Percentiles rank a stretch among this genome's conserved stretches.
These are phyloP conservation scores for Raja brachyura DNA, from an alignment of 2,113 vertebrate species.

Conservation along the genomic window DNA sequence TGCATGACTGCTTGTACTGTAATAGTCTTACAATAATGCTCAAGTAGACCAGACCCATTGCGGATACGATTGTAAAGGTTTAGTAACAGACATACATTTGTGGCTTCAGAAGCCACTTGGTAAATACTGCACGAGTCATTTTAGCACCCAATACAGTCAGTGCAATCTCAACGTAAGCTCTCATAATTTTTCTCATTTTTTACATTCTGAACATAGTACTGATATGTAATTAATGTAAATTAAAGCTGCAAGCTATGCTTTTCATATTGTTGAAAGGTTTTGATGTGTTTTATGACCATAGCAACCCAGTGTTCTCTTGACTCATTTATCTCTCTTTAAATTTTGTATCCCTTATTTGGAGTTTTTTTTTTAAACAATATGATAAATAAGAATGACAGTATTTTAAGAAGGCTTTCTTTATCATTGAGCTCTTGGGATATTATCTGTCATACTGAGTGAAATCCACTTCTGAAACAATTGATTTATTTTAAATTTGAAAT, in stretches of 20 bases:
- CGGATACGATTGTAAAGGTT: slow-evolving; percentile 81
- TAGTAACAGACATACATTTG: slow-evolving; percentile 82
- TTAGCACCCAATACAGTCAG: slow-evolving; percentile 94
- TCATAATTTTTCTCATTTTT: slow-evolving; percentile 81
- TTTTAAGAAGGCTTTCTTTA: slow-evolving; percentile 71
- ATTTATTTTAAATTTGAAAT: slow-evolving; percentile 61
- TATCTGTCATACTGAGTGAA: slow-evolving; percentile 63
- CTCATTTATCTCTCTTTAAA: slow-evolving; percentile 86
- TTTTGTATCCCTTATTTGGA: slow-evolving; percentile 78
- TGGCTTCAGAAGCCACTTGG: slow-evolving; percentile 91
- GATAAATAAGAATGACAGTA: slow-evolving; percentile 78
- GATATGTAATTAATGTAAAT: slow-evolving; percentile 92
- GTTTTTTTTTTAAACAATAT: slow-evolving; percentile 80
- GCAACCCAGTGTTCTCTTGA: slow-evolving; percentile 72
- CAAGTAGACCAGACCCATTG: slow-evolving; percentile 77
- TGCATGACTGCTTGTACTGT: slow-evolving; percentile 80
- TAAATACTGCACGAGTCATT: slow-evolving; percentile 95
- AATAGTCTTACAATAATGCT: slow-evolving; percentile 84
- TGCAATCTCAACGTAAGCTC: slow-evolving; percentile 82
- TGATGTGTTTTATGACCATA: slow-evolving; percentile 79
- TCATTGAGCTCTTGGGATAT: slow-evolving; percentile 70
- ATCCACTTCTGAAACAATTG: slow-evolving; percentile 65
- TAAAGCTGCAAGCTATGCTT: slow-evolving; percentile 85
- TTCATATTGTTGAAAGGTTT: slow-evolving; percentile 77
- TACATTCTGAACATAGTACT: slow-evolving; percentile 81